A percentile compares a stretch with the other conserved stretches of the same genome.
Conservation (phyloP, 2,888 invertebrate species). For the Pachycephus smyrnensis region DNA sequence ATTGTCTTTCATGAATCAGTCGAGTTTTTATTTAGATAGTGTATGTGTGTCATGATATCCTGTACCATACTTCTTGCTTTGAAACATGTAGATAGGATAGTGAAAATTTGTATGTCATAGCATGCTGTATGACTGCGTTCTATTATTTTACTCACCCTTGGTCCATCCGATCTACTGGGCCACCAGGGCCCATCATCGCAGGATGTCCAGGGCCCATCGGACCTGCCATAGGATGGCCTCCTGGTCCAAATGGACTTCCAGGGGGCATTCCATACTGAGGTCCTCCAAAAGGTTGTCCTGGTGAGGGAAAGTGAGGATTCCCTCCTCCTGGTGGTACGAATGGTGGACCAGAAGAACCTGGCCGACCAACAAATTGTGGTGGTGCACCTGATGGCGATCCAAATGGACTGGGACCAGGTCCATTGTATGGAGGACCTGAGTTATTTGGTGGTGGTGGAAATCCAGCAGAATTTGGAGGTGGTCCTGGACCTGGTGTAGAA, state of each 20-base stretch:
- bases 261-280: conserved; percentile 79
- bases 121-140: background rate
- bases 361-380: conserved; percentile 74
- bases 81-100: background rate
- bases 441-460: conserved; percentile 64
- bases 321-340: conserved; percentile 77
- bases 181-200: conserved; percentile 76
- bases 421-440: conserved; percentile 75
- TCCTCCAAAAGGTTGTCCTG: conserved; percentile 73
- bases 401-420: conserved; percentile 77
- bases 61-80: background rate
- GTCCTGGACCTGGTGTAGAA: conserved; percentile 83
- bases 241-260: conserved; percentile 78
- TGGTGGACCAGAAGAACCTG: conserved; percentile 78
- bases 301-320: conserved; percentile 76
- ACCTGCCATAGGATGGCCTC: conserved; percentile 73
- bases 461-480: conserved; percentile 70
- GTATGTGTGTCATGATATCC: background rate
- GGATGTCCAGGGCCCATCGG: conserved; percentile 75
- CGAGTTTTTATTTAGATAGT: background rate
- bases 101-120: background rate
- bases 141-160: conserved; percentile 73
- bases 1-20: background rate
- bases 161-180: conserved; percentile 85
- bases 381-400: conserved; percentile 76